These are phyloP conservation scores for Papilio elwesi DNA, from an alignment of 2,888 invertebrate genomes.

Conservation along the genomic window DNA sequence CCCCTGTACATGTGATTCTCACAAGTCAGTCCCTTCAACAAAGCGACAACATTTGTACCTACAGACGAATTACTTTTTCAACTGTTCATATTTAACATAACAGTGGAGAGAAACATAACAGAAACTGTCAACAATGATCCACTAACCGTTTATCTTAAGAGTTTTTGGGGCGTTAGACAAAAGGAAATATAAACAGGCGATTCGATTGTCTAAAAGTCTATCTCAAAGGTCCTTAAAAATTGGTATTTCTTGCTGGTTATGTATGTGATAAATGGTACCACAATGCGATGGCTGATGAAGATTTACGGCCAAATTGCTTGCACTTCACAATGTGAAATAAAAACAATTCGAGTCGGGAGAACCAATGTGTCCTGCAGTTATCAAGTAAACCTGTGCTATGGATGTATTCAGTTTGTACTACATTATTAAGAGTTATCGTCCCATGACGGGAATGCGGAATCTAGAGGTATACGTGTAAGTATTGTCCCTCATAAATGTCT, in stretches of 20 bases:
- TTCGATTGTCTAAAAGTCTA: slow-evolving; percentile 14
- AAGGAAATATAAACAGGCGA: slow-evolving; percentile 2
- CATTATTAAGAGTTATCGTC: slow-evolving; percentile 34
- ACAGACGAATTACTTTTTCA: not conserved
- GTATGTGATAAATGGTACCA: not conserved
- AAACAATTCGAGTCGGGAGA: not conserved
- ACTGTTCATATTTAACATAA: not conserved
- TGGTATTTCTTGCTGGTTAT: not conserved
- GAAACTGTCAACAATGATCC: not conserved
- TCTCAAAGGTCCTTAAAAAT: not conserved
- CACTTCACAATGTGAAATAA: not conserved
- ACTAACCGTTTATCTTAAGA: not conserved
- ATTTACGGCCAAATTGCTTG: slow-evolving; percentile 2
- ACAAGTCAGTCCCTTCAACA: too few relatives aligned
- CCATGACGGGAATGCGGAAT: slow-evolving; percentile 42
- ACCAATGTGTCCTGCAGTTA: not conserved
- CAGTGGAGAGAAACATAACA: not conserved
- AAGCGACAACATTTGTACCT: too few relatives aligned
- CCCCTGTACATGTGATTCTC: too few relatives aligned
- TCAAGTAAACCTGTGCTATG: not conserved
- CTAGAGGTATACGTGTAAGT: slow-evolving; percentile 51
- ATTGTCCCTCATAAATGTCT: slow-evolving; percentile 2
- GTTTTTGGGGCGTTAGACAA: slow-evolving; percentile 14
- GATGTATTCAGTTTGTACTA: not conserved
- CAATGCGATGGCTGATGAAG: not conserved